Evolutionary conservation across 2,888 invertebrate species (phyloP).

Genomic region (Gymnosoma rotundatum): DNA sequence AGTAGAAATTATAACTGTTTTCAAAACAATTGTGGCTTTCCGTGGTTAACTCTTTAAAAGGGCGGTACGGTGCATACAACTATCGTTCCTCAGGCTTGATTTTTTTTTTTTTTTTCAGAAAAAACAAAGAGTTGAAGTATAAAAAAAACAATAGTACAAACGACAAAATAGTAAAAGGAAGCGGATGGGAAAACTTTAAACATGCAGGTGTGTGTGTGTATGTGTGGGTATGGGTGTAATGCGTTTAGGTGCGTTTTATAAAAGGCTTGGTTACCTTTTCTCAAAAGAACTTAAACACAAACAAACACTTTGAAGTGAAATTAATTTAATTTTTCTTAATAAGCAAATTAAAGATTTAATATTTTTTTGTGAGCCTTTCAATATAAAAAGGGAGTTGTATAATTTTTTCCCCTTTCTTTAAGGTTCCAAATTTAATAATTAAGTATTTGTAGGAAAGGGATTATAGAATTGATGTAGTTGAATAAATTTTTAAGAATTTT

Average conservation of each 20-base stretch:
- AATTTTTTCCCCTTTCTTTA: no score
- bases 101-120: constrained; percentile 11
- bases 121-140: not conserved
- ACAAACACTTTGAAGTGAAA: constrained; percentile 48
- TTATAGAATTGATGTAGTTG: no score
- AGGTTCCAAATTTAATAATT: no score
- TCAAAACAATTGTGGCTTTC: constrained; percentile 57
- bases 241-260: constrained; percentile 18
- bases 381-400: constrained; percentile 1
- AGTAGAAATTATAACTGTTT: constrained; percentile 56
- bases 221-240: no score
- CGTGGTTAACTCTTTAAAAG: constrained; percentile 47
- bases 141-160: constrained; percentile 25
- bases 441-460: no score
- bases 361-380: constrained; percentile 23
- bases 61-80: not conserved
- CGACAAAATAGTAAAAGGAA: constrained; percentile 36
- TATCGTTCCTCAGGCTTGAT: constrained; percentile 16
- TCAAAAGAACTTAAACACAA: constrained; percentile 43
- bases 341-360: not conserved
- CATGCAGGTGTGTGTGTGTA: constrained; percentile 3
- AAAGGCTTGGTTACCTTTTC: constrained; percentile 57
- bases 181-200: constrained; percentile 53
- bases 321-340: constrained; percentile 31
- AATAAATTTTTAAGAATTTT: no score